phyloP scores from a whole-genome alignment of 2,797 vertebrate genomes.

The Gastrophryne carolinensis region DNA sequence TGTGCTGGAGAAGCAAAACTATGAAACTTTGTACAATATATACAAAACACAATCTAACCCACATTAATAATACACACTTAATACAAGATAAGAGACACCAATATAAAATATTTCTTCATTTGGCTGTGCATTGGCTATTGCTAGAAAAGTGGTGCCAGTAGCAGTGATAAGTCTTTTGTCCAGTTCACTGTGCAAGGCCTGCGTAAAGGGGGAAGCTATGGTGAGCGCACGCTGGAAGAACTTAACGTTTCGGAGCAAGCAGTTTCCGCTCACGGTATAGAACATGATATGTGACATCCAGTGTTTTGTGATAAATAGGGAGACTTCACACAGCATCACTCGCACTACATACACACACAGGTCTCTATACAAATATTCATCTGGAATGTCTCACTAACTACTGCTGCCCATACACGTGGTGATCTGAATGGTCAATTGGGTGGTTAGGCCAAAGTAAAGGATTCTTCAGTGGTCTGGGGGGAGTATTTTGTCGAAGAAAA shows the following conservation, averaged over 20 bases:
- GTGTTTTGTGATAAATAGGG: slow-evolving; percentile 46
- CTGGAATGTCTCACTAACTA: slow-evolving; percentile 48
- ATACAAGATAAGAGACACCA: too few species aligned
- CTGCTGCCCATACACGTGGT: too few species aligned
- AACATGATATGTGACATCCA: slow-evolving; percentile 25
- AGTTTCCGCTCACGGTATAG: not conserved
- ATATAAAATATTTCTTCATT: too few species aligned
- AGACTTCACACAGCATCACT: slow-evolving; percentile 7
- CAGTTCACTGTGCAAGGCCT: not conserved
- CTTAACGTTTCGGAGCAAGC: not conserved
- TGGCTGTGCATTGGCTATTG: slow-evolving; percentile 11
- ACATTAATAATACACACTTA: too few species aligned
- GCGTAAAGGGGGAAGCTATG: not conserved
- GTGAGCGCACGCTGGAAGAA: not conserved
- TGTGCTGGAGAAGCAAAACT: not conserved
- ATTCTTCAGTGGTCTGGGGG: too few species aligned
- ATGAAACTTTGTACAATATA: slow-evolving; percentile 8
- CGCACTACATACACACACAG: slow-evolving; percentile 32
- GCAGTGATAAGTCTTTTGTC: not conserved
- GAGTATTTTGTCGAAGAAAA: too few species aligned
- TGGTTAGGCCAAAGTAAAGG: too few species aligned
- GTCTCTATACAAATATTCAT: slow-evolving; percentile 34
- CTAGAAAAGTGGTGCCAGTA: not conserved
- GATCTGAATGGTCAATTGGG: too few species aligned
- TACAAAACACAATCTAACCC: not conserved